These are phyloP conservation scores for Notoglanidium macrostoma DNA, from an alignment of 2,797 vertebrate species.

Conservation along the genomic window DNA sequence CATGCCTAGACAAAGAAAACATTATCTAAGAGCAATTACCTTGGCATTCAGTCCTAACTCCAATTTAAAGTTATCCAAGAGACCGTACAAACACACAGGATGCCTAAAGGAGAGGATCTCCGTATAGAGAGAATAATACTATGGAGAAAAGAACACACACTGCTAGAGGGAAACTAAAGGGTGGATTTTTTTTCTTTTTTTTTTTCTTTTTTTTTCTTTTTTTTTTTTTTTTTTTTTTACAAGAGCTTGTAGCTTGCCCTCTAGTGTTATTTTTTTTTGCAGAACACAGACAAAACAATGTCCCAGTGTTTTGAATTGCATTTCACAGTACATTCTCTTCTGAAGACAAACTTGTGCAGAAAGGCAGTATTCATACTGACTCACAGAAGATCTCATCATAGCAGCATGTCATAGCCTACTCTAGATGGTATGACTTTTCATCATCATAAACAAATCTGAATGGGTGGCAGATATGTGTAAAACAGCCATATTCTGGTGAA, in stretches of 20 bases:
- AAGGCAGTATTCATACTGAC: slow-evolving; percentile 33
- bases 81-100: slow-evolving; percentile 30
- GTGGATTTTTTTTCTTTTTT: slow-evolving; percentile 3
- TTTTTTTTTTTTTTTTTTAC: slow-evolving; percentile 13
- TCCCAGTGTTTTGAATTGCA: slow-evolving; percentile 27
- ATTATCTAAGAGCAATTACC: slow-evolving; percentile 47
- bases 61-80: slow-evolving; percentile 39
- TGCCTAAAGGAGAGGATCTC: slow-evolving; percentile 2
- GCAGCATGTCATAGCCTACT: slow-evolving; percentile 28
- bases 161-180: neutral
- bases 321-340: slow-evolving; percentile 39
- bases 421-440: slow-evolving; percentile 33
- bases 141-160: neutral
- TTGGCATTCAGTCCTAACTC: slow-evolving; percentile 38
- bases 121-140: slow-evolving; percentile 3
- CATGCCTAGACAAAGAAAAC: slow-evolving; percentile 41
- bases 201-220: slow-evolving; percentile 20
- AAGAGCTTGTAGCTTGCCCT: slow-evolving; percentile 18
- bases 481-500: neutral
- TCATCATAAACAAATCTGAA: slow-evolving; percentile 11
- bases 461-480: slow-evolving; percentile 24
- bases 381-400: slow-evolving; percentile 24
- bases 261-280: slow-evolving; percentile 19
- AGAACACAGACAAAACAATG: slow-evolving; percentile 36
- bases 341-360: slow-evolving; percentile 32